Evolutionary conservation across 1,140 invertebrate species (phyloP).

Genomic region (Luehdorfia chinensis): DNA sequence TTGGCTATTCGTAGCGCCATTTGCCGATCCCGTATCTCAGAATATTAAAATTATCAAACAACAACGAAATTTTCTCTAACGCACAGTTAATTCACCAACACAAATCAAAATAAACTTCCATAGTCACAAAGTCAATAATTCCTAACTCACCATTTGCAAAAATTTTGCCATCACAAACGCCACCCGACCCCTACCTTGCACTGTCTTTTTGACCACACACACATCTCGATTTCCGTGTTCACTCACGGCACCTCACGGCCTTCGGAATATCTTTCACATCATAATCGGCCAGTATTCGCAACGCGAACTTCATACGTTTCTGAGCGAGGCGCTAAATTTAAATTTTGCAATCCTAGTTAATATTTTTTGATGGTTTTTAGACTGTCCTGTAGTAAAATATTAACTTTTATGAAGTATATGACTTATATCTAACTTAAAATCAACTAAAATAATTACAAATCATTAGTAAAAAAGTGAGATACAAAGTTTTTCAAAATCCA

Average conservation of each 20-base stretch:
- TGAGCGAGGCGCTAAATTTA: constrained; percentile 66
- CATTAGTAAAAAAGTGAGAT: neutral
- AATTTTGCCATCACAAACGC: constrained; percentile 78
- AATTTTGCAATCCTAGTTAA: constrained; percentile 49
- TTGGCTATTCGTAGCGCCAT: constrained; percentile 76
- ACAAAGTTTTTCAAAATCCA: constrained; percentile 19
- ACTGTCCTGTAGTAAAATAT: too few species aligned
- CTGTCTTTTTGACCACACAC: constrained; percentile 78
- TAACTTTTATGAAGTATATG: too few species aligned
- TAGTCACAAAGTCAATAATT: constrained; percentile 64
- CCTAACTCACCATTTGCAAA: constrained; percentile 78
- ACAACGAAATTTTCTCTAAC: constrained; percentile 62
- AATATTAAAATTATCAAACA: constrained; percentile 72
- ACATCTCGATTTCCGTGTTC: constrained; percentile 78
- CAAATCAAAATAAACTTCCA: constrained; percentile 52
- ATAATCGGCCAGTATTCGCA: constrained; percentile 76
- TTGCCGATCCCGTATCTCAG: constrained; percentile 72
- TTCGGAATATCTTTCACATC: constrained; percentile 78
- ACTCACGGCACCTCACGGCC: constrained; percentile 78
- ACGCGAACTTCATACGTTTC: constrained; percentile 74
- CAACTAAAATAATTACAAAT: neutral
- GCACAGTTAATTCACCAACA: constrained; percentile 65
- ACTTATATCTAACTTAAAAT: neutral
- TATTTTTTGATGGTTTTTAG: too few species aligned
- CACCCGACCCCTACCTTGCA: constrained; percentile 78